These are phyloP conservation scores for Eristalis arbustorum DNA, from an alignment of 2,888 invertebrate species.

Conservation along the genomic window DNA sequence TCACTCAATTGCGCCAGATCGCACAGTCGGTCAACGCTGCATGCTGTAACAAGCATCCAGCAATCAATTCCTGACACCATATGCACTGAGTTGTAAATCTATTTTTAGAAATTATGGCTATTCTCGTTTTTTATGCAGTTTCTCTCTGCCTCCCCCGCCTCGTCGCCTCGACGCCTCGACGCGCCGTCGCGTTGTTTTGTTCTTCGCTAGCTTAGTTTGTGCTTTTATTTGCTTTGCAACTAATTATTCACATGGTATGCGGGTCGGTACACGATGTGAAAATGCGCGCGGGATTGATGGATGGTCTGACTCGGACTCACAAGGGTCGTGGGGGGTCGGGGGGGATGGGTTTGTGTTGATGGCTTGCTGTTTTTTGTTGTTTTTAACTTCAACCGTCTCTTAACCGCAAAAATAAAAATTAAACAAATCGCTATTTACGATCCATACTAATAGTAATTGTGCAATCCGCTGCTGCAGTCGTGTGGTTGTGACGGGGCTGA, in stretches of 20 bases:
- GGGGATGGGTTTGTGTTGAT: slow-evolving; percentile 25
- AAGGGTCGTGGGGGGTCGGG: neutral
- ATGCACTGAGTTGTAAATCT: slow-evolving; percentile 58
- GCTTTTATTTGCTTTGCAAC: slow-evolving; percentile 46
- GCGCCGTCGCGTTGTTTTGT: neutral
- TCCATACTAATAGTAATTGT: slow-evolving; percentile 24
- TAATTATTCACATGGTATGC: slow-evolving; percentile 54
- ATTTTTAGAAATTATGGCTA: slow-evolving; percentile 68
- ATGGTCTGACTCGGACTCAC: slow-evolving; percentile 2
- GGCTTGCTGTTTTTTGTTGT: slow-evolving; percentile 18
- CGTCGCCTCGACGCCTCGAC: neutral
- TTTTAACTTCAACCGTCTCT: slow-evolving; percentile 20
- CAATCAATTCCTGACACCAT: slow-evolving; percentile 15
- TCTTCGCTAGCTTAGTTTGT: slow-evolving; percentile 2
- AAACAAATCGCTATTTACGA: slow-evolving; percentile 12
- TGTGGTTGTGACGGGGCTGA: too few relatives aligned
- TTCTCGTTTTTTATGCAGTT: slow-evolving; percentile 51
- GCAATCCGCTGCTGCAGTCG: slow-evolving; percentile 6
- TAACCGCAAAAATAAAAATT: slow-evolving; percentile 20
- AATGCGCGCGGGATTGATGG: slow-evolving; percentile 23
- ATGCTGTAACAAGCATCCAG: neutral
- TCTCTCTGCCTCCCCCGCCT: neutral
- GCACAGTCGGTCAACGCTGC: neutral
- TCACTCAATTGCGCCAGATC: neutral
- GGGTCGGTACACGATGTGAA: slow-evolving; percentile 35